Base-by-base conservation (phyloP, 1,140 invertebrate genomes). In the Phthorimaea operculella region DNA sequence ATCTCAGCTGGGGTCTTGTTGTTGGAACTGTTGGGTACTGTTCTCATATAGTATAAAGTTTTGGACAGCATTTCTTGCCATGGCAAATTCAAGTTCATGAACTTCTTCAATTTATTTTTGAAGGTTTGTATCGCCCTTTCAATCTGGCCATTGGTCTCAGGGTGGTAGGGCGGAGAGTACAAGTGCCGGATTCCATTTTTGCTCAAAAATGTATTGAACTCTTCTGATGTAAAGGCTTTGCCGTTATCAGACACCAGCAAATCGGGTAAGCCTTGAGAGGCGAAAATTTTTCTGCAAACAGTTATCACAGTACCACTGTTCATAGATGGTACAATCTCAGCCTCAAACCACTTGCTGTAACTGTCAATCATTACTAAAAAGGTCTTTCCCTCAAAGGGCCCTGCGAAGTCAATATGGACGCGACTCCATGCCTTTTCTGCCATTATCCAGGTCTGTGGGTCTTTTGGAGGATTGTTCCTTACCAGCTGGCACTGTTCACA, bases 31-130 rank as follows among this genome's bases (percentile, higher is more conserved):
- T 85, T 98, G 33, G 95, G 98, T 87, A 95, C 95, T 1, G 96
- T 96, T 80, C 91, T 96, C 16, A 96, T 91, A 66, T 98, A 98
- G 79, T 96, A 54, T 54, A 54, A 47, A 33, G 95, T 86, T 94
- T 95, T 4, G 90, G 91, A 67, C 88, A 86, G 12, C 97, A 44
- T 42, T 18, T 51, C 57, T n/a, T 9, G 16, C 52, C 52, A 55
- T 9, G 52, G 12, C 48, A n/a, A 51, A 33, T 44, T 36, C 1
- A 6, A 7, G n/a, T 33, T 15, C 1, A 50, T n/a, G 28, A 59
- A 34, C 44, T 55, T 56, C 34, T 60, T 52, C 12, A 56, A 47
- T 51, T 56, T 59, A 11, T 59, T 50, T 56, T 74, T 71, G n/a
- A 62, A 56, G 3, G 62, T 62, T 54, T 73, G 64, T 10, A 70